A percentile compares a stretch with the other conserved stretches of the same genome.
phyloP scores from a whole-genome alignment of 2,797 vertebrate species.

The Aulostomus chinensis region DNA sequence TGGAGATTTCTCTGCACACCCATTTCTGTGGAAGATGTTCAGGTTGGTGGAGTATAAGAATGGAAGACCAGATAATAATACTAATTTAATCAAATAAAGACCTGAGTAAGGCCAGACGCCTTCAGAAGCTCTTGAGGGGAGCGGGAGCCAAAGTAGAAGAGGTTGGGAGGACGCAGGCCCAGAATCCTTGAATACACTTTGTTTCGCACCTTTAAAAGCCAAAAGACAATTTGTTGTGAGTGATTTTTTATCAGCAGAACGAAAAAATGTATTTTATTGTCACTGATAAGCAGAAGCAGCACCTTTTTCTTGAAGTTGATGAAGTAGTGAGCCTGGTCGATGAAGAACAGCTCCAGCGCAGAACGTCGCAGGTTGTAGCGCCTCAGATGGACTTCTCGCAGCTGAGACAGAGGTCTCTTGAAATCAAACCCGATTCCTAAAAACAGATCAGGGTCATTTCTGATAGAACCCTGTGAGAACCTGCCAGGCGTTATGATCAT shows the following conservation, averaged over 20 bases:
- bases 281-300: neutral
- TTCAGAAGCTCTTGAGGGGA: conserved; percentile 96
- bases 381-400: conserved; percentile 93
- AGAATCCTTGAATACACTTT: conserved; percentile 93
- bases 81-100: conserved; percentile 57
- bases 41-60: neutral
- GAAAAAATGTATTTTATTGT: neutral
- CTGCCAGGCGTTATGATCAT: neutral
- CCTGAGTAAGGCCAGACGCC: conserved; percentile 95
- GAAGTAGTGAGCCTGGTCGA: conserved; percentile 96
- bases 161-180: conserved; percentile 85
- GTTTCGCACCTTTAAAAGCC: conserved; percentile 85
- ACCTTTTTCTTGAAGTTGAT: conserved; percentile 96
- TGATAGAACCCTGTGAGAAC: neutral
- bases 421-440: conserved; percentile 94
- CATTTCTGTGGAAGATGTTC: conserved; percentile 85
- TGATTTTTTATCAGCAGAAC: neutral
- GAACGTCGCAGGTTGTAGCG: conserved; percentile 97
- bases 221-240: neutral
- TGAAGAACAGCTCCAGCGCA: conserved; percentile 96
- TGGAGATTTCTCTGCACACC: conserved; percentile 95
- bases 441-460: conserved; percentile 25
- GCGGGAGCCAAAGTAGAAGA: conserved; percentile 91
- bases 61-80: neutral
- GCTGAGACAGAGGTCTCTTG: conserved; percentile 91